Percentiles rank a stretch among this genome's conserved stretches.
These are phyloP conservation scores for Benthochromis sp. DNA, from an alignment of 2,113 vertebrate genomes.

Conservation along the genomic window DNA sequence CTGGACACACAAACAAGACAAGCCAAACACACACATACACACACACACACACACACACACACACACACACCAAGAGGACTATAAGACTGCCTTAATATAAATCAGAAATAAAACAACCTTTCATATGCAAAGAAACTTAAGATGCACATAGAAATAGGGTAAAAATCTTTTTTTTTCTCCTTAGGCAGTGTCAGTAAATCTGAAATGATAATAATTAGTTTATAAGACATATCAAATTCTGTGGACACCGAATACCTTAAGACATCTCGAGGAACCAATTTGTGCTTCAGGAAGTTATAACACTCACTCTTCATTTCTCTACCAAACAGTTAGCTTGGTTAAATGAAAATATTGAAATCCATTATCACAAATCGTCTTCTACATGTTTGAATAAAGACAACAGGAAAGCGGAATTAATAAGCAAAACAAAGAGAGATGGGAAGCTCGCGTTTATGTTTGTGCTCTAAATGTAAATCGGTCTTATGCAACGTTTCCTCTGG, in stretches of 20 bases:
- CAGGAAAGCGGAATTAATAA: neutral
- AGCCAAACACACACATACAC: neutral
- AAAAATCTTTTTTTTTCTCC: neutral
- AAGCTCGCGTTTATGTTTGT: neutral
- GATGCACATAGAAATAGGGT: neutral
- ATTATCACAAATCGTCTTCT: neutral
- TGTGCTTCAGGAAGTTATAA: neutral
- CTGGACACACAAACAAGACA: slow-evolving; percentile 5
- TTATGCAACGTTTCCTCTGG: slow-evolving; percentile 42
- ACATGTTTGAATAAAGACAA: neutral
- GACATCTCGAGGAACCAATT: neutral
- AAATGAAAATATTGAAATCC: neutral
- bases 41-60: neutral
- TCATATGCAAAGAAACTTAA: neutral
- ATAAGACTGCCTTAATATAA: neutral
- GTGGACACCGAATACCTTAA: neutral
- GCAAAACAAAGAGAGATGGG: neutral
- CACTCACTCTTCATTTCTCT: neutral
- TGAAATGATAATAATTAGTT: neutral
- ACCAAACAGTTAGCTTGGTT: neutral
- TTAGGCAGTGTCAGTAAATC: neutral
- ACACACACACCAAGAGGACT: neutral
- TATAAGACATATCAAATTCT: neutral
- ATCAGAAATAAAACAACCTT: neutral
- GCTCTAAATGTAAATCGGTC: slow-evolving; percentile 32